A percentile compares a stretch with the other conserved stretches of the same genome.
Evolutionary conservation across 2,888 invertebrate genomes (phyloP).

Genomic region (Volucella bombylans): DNA sequence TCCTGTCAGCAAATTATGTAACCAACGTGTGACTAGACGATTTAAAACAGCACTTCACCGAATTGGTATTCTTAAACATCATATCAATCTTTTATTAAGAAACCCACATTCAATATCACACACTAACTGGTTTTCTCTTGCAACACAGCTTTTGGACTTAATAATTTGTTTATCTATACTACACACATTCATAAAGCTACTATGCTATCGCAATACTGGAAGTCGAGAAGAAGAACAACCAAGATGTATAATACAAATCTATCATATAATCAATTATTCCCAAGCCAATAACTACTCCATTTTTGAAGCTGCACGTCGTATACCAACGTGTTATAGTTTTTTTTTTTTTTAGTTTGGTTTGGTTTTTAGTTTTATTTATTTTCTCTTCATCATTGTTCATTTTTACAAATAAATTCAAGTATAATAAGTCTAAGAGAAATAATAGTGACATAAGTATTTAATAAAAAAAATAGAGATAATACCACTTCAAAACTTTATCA

Average conservation of each 20-base stretch:
- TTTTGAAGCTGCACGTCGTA: neutral
- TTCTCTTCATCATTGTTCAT: too few species aligned
- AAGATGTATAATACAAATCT: neutral
- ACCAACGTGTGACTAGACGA: neutral
- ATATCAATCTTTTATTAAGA: neutral
- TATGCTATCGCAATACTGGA: neutral
- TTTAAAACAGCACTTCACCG: slow-evolving; percentile 16
- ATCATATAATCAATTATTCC: slow-evolving; percentile 1
- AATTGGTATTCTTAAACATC: neutral
- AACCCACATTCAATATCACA: neutral
- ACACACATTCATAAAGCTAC: neutral
- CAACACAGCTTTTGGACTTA: neutral
- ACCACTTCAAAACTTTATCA: too few species aligned
- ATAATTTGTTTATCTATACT: slow-evolving; percentile 4
- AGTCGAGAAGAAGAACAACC: neutral
- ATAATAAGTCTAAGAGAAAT: too few species aligned
- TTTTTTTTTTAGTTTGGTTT: too few species aligned
- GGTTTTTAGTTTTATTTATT: too few species aligned
- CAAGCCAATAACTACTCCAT: neutral
- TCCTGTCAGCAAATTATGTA: neutral
- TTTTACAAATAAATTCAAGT: too few species aligned
- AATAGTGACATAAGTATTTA: too few species aligned
- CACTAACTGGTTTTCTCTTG: too few species aligned
- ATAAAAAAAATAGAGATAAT: too few species aligned
- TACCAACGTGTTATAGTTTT: too few species aligned